These are phyloP conservation scores for Actinemys pallida DNA, from an alignment of 2,113 vertebrate species.

Conservation along the genomic window DNA sequence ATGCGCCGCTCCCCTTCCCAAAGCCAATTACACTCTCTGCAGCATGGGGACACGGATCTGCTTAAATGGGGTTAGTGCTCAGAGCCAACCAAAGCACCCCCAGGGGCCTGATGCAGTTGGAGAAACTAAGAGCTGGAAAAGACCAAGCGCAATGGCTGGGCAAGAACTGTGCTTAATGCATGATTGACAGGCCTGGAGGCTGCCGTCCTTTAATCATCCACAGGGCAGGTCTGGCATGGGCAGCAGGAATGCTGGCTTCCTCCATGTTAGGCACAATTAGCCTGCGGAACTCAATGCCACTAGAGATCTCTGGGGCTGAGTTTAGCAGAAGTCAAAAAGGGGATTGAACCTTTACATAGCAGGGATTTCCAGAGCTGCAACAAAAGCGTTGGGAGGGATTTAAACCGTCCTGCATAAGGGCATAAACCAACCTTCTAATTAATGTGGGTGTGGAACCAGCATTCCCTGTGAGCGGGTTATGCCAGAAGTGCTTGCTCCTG, in stretches of 20 bases:
- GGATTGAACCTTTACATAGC: background rate
- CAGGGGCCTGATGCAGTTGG: background rate
- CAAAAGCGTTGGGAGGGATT: background rate
- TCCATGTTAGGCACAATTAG: background rate
- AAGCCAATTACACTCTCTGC: slow-evolving; percentile 82
- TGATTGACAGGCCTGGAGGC: background rate
- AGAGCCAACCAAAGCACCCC: background rate
- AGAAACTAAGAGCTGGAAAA: background rate
- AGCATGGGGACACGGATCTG: slow-evolving; percentile 80
- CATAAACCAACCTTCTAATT: background rate
- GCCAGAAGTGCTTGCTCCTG: background rate
- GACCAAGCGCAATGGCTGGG: background rate
- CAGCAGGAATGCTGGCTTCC: background rate
- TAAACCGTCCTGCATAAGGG: background rate
- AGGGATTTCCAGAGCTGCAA: background rate
- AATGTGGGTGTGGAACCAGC: background rate
- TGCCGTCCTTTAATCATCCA: background rate
- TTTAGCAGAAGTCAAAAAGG: background rate
- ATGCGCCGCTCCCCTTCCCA: slow-evolving; percentile 73
- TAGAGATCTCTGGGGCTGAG: background rate
- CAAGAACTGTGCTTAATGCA: background rate
- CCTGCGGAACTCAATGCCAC: background rate
- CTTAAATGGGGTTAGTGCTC: slow-evolving; percentile 78
- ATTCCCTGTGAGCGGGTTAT: background rate
- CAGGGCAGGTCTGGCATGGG: background rate